phyloP scores from a whole-genome alignment of 2,797 vertebrate genomes.

The Urophycis tenuis region DNA sequence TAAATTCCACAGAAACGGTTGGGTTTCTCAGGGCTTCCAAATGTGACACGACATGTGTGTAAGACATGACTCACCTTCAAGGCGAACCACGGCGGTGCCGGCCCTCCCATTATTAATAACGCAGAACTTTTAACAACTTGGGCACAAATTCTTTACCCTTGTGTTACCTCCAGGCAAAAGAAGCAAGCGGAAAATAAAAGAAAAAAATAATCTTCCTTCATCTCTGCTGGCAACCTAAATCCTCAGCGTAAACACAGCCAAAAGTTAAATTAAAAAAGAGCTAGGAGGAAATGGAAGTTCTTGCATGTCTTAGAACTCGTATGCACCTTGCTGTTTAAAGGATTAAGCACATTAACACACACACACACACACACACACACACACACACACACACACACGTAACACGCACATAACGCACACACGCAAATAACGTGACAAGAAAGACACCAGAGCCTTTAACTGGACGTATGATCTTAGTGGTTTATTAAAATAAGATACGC shows the following conservation, averaged over 20 bases:
- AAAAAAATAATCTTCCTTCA: conserved; percentile 45
- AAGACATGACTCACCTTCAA: not conserved
- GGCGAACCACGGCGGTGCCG: not conserved
- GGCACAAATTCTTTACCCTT: conserved; percentile 23
- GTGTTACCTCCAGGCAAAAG: conserved; percentile 34
- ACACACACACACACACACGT: not conserved
- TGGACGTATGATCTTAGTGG: not conserved
- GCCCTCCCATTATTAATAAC: not conserved
- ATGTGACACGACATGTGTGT: not conserved
- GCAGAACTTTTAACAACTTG: not conserved
- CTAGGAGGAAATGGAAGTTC: conserved; percentile 32
- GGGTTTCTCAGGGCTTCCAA: not conserved
- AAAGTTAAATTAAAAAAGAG: conserved; percentile 56
- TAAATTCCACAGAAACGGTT: not conserved
- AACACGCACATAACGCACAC: too few relatives aligned
- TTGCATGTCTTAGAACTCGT: conserved; percentile 36
- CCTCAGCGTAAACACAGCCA: conserved; percentile 44
- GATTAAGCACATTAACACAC: conserved; percentile 41
- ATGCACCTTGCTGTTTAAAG: conserved; percentile 28
- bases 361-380: conserved; percentile 8
- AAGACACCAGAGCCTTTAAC: not conserved
- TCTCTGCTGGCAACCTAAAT: conserved; percentile 59
- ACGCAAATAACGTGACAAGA: not conserved
- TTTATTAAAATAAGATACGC: conserved; percentile 40
- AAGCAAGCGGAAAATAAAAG: conserved; percentile 36